Conservation (phyloP, 2,113 vertebrate genomes). For the Heterochromis multidens region DNA sequence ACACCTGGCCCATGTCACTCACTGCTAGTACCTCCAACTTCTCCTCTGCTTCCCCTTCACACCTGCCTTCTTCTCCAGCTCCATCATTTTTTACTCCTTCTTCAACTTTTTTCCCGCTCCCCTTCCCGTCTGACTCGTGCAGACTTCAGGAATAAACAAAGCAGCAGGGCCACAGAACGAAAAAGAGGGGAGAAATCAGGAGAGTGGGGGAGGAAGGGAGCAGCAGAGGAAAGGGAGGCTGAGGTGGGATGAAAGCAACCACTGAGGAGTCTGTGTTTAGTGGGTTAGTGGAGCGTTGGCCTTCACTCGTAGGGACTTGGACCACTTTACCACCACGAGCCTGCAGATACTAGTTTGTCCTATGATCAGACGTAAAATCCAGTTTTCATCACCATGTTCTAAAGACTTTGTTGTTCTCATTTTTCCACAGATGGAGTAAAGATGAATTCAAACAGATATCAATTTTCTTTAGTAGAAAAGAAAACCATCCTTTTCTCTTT, state of each 20-base stretch:
- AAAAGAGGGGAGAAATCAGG: neutral
- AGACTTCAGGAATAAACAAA: constrained; percentile 29
- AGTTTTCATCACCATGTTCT: neutral
- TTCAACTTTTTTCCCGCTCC: neutral
- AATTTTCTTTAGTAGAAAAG: neutral
- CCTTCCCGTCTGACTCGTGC: neutral
- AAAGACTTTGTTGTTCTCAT: neutral
- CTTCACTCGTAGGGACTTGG: constrained; percentile 36
- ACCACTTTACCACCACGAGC: constrained; percentile 18
- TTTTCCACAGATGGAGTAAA: neutral
- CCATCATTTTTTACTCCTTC: neutral
- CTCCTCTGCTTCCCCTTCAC: neutral
- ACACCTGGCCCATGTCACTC: neutral
- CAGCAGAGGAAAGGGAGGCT: neutral
- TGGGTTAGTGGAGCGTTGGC: constrained; percentile 63
- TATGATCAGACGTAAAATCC: constrained; percentile 1
- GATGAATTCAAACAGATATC: neutral
- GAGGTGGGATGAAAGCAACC: constrained; percentile 60
- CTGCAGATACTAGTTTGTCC: constrained; percentile 25
- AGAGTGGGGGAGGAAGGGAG: constrained; percentile 8
- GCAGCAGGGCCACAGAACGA: neutral
- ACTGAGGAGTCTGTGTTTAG: constrained; percentile 68
- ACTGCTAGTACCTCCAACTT: neutral
- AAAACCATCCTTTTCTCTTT: neutral
- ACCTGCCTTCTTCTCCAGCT: neutral